Evolutionary conservation across 2,888 invertebrate species (phyloP), one percentile per base, ranked within the genome.

Genomic region (Allolobophora icterica): DNA sequence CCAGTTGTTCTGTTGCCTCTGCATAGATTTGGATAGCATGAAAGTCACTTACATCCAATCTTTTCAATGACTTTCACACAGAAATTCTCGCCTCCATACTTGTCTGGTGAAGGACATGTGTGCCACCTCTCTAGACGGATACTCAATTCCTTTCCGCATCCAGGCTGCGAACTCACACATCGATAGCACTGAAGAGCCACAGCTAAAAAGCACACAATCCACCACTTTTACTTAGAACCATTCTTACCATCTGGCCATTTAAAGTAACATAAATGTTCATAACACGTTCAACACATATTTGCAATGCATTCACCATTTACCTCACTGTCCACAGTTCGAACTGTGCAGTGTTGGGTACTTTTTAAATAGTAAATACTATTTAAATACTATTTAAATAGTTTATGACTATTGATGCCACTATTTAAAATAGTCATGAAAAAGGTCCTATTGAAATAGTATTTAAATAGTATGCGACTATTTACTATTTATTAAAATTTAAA

Each of bases 41-140:
- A 90, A 33, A 35, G n/a, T 24, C 33, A 91, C 94, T 93, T 93
- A 95, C 95, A 94, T 91, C 94, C 94, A 89, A 93, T 92, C 92
- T 94, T 93, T 91, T 94, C 94, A 17, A 94, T 94, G 89, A 95
- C 94, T 93, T 95, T 95, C 91, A 95, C 95, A 93, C 95, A 95
- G 92, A 94, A 95, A 91, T 94, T 94, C 89, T 94, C 93, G 6
- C 92, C 92, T 30, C 92, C 92, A 24, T 91, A 92, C n/a, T 90
- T 33, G 4, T 92, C 93, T 0, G 94, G 93, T 40, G 92, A 91
- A 19, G 94, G 94, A 92, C 95, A 95, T 45, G 93, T 93, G 90
- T 93, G 92, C 95, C 95, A 95, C 30, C 94, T 94, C 91, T 94
- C 94, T 93, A 95, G 94, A 90, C 95, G 92, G 93, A 95, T 95